Percentiles rank a stretch among this genome's conserved stretches.
Evolutionary conservation across 1,140 invertebrate genomes (phyloP).

Genomic region (Lucilia cuprina): DNA sequence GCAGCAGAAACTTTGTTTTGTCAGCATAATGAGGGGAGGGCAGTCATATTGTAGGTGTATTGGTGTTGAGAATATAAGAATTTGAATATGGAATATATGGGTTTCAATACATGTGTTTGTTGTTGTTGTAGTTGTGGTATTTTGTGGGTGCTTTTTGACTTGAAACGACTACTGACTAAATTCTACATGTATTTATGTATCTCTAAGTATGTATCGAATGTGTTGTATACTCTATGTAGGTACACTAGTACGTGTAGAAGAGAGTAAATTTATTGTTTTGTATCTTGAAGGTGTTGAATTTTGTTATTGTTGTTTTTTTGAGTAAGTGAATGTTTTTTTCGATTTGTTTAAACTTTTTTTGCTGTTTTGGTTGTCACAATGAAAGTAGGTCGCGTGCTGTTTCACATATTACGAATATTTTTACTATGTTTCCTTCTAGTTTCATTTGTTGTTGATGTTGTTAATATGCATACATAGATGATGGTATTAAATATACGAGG

Average conservation of each 20-base stretch:
- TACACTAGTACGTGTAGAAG: not conserved
- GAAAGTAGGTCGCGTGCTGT: conserved; percentile 33
- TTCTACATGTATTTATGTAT: not conserved
- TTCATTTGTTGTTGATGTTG: not conserved
- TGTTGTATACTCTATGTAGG: not conserved
- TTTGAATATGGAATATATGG: conserved; percentile 20
- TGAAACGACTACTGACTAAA: not conserved
- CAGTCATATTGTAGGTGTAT: not conserved
- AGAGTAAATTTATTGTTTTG: not conserved
- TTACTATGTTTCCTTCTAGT: not conserved
- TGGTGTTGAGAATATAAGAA: not conserved
- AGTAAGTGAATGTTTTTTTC: not conserved
- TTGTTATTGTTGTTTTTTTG: not conserved
- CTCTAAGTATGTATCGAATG: not conserved
- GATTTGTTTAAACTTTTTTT: not conserved
- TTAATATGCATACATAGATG: not conserved
- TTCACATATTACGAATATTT: conserved; percentile 26
- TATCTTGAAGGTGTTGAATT: not conserved
- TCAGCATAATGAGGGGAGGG: not conserved
- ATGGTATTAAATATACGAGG: too few species aligned
- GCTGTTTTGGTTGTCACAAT: conserved; percentile 26
- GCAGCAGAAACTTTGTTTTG: not conserved
- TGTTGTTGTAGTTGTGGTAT: not conserved
- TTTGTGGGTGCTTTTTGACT: conserved; percentile 22
- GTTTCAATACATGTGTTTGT: not conserved